phyloP scores from a whole-genome alignment of 2,113 vertebrate species.

The Istiophorus platypterus region DNA sequence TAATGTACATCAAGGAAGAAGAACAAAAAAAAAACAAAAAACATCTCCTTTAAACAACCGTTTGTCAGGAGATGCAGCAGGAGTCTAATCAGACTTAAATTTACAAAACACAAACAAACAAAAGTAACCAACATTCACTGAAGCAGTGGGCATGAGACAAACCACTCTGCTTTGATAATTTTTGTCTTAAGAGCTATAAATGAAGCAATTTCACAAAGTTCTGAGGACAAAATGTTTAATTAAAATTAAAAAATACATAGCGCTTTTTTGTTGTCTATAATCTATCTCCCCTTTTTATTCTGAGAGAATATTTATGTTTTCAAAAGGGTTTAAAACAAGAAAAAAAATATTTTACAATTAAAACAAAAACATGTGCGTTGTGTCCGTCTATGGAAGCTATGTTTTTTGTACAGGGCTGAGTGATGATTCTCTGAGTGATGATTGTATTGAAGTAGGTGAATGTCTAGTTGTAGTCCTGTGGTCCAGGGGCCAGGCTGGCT shows the following conservation, averaged over 20 bases:
- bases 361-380: slow-evolving; percentile 57
- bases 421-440: slow-evolving; percentile 79
- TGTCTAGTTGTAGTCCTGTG: slow-evolving; percentile 79
- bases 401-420: slow-evolving; percentile 77
- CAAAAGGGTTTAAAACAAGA: slow-evolving; percentile 79
- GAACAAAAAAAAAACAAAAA: neutral
- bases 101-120: slow-evolving; percentile 6
- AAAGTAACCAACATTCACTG: slow-evolving; percentile 10
- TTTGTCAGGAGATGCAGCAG: neutral
- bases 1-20: slow-evolving; percentile 20
- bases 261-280: slow-evolving; percentile 59
- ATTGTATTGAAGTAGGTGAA: slow-evolving; percentile 78
- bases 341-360: slow-evolving; percentile 78
- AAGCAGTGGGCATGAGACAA: slow-evolving; percentile 11
- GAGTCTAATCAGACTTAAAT: slow-evolving; percentile 16
- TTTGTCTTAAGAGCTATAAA: slow-evolving; percentile 41
- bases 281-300: slow-evolving; percentile 48
- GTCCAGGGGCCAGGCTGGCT: slow-evolving; percentile 88
- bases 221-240: slow-evolving; percentile 79
- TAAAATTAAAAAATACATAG: slow-evolving; percentile 81
- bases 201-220: slow-evolving; percentile 61
- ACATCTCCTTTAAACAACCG: neutral
- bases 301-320: slow-evolving; percentile 53
- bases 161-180: slow-evolving; percentile 16
- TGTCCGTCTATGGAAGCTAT: slow-evolving; percentile 65